These are phyloP conservation scores for Penaeus chinensis DNA, from an alignment of 1,140 invertebrate species.

Conservation along the genomic window DNA sequence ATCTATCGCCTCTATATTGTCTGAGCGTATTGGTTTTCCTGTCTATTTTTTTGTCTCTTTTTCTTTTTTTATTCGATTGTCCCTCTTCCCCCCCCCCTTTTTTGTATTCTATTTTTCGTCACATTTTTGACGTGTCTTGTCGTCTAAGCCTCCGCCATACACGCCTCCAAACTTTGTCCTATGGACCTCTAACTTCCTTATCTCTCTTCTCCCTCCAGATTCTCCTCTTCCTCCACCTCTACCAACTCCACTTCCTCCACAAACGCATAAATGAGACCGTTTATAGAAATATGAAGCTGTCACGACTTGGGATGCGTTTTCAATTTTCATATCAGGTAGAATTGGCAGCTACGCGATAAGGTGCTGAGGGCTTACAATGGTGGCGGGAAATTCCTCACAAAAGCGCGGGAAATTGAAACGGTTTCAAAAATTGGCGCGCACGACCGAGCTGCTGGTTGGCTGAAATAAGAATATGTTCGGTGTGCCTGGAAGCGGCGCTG, in stretches of 20 bases:
- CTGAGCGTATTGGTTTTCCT: too few relatives aligned
- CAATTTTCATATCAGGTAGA: conserved; percentile 61
- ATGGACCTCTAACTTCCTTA: conserved; percentile 19
- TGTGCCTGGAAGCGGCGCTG: conserved; percentile 27
- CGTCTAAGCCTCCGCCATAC: too few relatives aligned
- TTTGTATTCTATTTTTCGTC: too few relatives aligned
- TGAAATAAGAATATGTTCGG: conserved; percentile 41
- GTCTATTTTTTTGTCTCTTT: too few relatives aligned
- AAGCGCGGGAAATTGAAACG: conserved; percentile 61
- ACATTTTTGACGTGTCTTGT: too few relatives aligned
- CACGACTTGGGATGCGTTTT: conserved; percentile 57
- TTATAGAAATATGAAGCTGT: conserved; percentile 61
- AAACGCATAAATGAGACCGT: conserved; percentile 57
- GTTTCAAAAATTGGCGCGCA: conserved; percentile 59
- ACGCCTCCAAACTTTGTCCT: too few relatives aligned
- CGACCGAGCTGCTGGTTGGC: conserved; percentile 44
- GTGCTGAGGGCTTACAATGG: conserved; percentile 55
- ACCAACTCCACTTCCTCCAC: conserved; percentile 29
- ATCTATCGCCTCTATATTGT: too few relatives aligned
- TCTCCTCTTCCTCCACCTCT: conserved; percentile 18
- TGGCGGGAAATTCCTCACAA: conserved; percentile 58
- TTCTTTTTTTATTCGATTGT: too few relatives aligned
- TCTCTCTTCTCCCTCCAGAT: conserved; percentile 34
- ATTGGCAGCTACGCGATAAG: conserved; percentile 60
- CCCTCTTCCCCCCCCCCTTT: too few relatives aligned